Percentiles rank a stretch among this genome's conserved stretches.
These are phyloP conservation scores for Andrena marginata DNA, from an alignment of 2,888 invertebrate species.

Conservation along the genomic window DNA sequence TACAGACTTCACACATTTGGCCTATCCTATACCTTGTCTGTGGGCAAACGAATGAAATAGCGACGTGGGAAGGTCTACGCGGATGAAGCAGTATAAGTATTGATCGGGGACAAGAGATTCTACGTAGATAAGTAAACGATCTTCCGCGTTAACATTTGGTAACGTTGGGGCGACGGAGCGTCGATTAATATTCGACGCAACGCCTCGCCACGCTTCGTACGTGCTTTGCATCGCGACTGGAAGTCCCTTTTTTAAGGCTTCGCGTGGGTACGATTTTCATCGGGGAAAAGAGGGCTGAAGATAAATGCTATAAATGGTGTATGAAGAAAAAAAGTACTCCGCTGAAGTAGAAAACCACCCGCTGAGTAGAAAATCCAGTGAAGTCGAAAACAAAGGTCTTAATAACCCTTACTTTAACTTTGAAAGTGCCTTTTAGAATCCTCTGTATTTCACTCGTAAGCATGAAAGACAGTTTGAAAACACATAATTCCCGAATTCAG, in stretches of 20 bases:
- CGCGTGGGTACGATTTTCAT: background rate
- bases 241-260: background rate
- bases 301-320: background rate
- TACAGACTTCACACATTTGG: too few species aligned
- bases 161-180: background rate
- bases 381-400: too few species aligned
- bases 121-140: constrained; percentile 4
- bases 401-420: too few species aligned
- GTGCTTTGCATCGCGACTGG: background rate
- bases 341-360: background rate
- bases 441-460: background rate
- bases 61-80: background rate
- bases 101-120: constrained; percentile 7
- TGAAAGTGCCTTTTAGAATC: too few species aligned
- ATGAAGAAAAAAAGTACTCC: background rate
- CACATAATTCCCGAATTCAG: background rate
- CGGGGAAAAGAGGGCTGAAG: background rate
- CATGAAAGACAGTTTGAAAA: constrained; percentile 5
- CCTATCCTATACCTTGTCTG: too few species aligned
- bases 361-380: too few species aligned
- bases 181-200: background rate
- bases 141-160: background rate
- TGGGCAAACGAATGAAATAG: background rate
- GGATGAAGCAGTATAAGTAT: background rate
- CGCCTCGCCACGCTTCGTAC: background rate